Conservation (phyloP, 2,113 vertebrate species). For the Poeciliopsis occidentalis region DNA sequence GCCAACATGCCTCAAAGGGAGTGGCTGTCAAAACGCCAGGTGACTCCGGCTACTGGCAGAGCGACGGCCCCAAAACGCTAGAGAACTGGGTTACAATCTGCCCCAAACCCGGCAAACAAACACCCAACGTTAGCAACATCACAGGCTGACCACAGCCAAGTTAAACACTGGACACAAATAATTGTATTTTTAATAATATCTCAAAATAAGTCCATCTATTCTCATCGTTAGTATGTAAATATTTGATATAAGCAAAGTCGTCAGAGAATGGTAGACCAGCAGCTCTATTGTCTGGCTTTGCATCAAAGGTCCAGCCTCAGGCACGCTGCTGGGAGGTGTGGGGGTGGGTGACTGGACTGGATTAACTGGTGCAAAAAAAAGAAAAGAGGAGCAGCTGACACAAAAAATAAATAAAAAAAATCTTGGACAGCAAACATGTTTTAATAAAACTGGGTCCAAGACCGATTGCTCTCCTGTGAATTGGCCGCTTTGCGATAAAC, state of each 20-base stretch:
- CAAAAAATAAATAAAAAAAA: neutral
- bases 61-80: slow-evolving; percentile 16
- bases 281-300: slow-evolving; percentile 56
- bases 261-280: slow-evolving; percentile 9
- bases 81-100: slow-evolving; percentile 62
- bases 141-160: neutral
- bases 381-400: slow-evolving; percentile 55
- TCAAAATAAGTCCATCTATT: neutral
- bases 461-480: neutral
- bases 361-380: slow-evolving; percentile 52
- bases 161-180: neutral
- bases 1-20: slow-evolving; percentile 40
- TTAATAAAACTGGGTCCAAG: too few species aligned
- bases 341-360: slow-evolving; percentile 34
- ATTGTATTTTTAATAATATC: neutral
- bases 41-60: slow-evolving; percentile 26
- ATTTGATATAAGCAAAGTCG: neutral
- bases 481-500: slow-evolving; percentile 30
- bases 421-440: neutral
- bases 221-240: neutral
- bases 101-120: slow-evolving; percentile 26
- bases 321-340: slow-evolving; percentile 25
- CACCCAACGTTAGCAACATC: slow-evolving; percentile 3
- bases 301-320: slow-evolving; percentile 37
- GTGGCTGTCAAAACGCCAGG: slow-evolving; percentile 21